Base-by-base conservation (phyloP, 2,888 invertebrate species). In the Tenthredo scrophulariae region DNA sequence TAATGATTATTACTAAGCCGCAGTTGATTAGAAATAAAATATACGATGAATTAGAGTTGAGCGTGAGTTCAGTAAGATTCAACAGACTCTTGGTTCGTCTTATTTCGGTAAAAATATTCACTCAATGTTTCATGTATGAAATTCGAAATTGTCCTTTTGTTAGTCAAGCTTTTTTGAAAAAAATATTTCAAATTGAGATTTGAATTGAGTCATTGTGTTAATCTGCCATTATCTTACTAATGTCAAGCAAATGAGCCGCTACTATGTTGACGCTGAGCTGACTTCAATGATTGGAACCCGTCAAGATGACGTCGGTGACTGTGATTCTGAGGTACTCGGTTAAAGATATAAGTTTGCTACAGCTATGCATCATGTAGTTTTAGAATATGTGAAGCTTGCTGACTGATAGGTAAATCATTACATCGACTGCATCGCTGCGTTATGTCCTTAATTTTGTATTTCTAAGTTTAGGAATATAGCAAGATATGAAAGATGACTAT, bases 221-320 rank as follows among this genome's bases (percentile, higher is more conserved):
- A 70, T 74, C 67, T 85, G 43, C 90, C 89, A 87, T 86, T 85
- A 88, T 91, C 88, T 89, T 90, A 89, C 87, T 87, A 86, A 89
- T 91, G 94, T 94, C 94, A 95, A 96, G 96, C 95, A 95, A 95
- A 96, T 96, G 96, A 96, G 96, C 95, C 96, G 95, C 94, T 96
- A 96, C 95, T 96, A 96, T 95, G 96, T 96, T 96, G 96, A 97
- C 93, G 97, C 96, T 91, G 97, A 97, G 94, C 95, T 97, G 94
- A 96, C 96, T 94, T 96, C 96, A 93, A 96, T 96, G 96, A 95
- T 96, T 93, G 95, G 95, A 93, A 94, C 95, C 87, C 94, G 94
- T 91, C 95, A 95, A 94, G 95, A 95, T 91, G 95, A 93, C 89
- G 90, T 89, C 91, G 92, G 91, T 91, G 93, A 93, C 91, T 92